Evolutionary conservation across 64 coral and sea anemone genomes (phyloP), one percentile per base, ranked within the genome.

Genomic region (Hydrozoanthus tunicans): DNA sequence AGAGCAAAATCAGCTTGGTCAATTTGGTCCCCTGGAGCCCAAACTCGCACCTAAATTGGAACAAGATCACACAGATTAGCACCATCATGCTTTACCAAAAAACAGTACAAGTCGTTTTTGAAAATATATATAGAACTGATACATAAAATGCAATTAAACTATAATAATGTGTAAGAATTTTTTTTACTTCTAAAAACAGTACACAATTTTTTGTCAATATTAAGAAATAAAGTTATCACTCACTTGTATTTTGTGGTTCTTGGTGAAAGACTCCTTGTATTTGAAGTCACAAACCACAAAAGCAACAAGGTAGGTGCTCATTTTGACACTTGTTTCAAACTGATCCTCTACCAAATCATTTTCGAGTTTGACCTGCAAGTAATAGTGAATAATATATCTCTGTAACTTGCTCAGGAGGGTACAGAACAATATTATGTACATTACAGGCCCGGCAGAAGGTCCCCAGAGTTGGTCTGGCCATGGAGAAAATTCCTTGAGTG

Each of bases 231-330:
- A 73, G 32, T 43, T 43, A 43, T 43, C 56, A 88, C 84, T 75
- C n/a, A 88, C 84, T 43, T n/a, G 84, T 74, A 88, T 88, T 14
- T 75, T 75, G 13, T 1, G 68, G 12, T 74, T 51, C 24, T 74
- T 25, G 8, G 97, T 99, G 25, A 59, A 65, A 56, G 64, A 86
- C 64, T 90, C 62, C 14, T 79, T 92, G 53, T 77, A 91, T n/a
- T 92, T 81, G 81, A 94, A 99, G 83, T 99, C 97, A 78, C 92
- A 95, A 15, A 99, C 94, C 61, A 99, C 97, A 96, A 99, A 99
- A 67, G 97, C 97, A 1, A 99, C 94, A 85, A 99, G 92, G 60
- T 99, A 99, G 11, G 97, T 99, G 55, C 97, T 99, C 97, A 99
- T 99, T 26, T 95, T 90, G 3, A 99, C 97, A 81, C 89, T 92